Evolutionary conservation across 2,113 vertebrate species (phyloP).

Genomic region (Gallinago paraguaiae): DNA sequence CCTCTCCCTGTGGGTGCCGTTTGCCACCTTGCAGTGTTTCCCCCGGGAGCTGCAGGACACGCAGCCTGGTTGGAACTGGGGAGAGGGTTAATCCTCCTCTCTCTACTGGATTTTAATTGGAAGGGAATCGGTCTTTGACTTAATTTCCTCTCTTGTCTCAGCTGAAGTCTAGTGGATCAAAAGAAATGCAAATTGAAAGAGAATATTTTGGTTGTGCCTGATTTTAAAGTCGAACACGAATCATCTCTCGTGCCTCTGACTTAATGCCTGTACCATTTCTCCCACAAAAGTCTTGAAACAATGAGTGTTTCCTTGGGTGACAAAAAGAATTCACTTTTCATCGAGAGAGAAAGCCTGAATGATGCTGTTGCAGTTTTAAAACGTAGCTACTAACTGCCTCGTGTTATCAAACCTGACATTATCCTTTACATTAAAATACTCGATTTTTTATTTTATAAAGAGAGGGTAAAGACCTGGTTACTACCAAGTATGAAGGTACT

Average conservation of each 20-base stretch:
- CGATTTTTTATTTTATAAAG: neutral
- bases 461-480: constrained; percentile 6
- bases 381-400: neutral
- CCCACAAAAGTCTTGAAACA: constrained; percentile 12
- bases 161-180: constrained; percentile 33
- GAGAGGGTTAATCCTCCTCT: neutral
- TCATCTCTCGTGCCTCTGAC: constrained; percentile 15
- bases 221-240: constrained; percentile 15
- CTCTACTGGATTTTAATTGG: constrained; percentile 26
- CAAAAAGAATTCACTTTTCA: neutral
- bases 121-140: neutral
- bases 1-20: rapidly evolving
- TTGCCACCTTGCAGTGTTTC: rapidly evolving
- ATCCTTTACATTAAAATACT: neutral
- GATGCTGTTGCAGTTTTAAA: neutral
- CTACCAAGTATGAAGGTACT: neutral
- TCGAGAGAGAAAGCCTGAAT: neutral
- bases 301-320: neutral
- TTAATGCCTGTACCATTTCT: neutral
- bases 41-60: rapidly evolving
- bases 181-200: constrained; percentile 32
- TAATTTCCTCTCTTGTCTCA: constrained; percentile 33
- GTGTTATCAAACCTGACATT: constrained; percentile 20
- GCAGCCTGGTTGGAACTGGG: neutral
- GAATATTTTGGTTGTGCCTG: constrained; percentile 12